Base-by-base conservation (phyloP, 1,140 invertebrate genomes). In the Scaptomyza montana region DNA sequence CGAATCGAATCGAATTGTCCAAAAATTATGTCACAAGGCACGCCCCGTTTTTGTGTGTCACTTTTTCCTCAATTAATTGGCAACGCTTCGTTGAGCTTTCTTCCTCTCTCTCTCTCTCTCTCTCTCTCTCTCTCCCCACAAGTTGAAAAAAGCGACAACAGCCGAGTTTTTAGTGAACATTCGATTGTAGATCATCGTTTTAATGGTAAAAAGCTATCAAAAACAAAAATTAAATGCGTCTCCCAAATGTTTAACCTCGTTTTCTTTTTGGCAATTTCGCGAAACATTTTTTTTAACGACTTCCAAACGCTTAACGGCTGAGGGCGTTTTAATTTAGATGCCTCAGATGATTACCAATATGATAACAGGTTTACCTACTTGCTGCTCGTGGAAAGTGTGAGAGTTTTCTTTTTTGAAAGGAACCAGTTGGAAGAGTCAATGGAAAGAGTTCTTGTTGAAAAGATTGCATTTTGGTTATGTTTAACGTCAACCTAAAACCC, bases 21-120 rank as follows among this genome's bases (percentile, higher is more conserved):
- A 59, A 19, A 76, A 87, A 78, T 80, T 87, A 89, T 87, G 84
- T 89, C 84, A 84, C 79, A 69, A 9, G 28, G 36, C 49, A 47
- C 30, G 56, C 51, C 47, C 45, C 56, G 30, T 49, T 36, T 36
- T 49, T 53, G 41, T 49, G 61, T 64, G n/a, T 60, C 41, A 57
- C 45, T 43, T 71, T 74, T 43, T 33, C 41, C 71, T 49, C 78
- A 86, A 87, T 87, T 81, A 87, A 87, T 80, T 74, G 54, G 82
- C 50, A 61, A 86, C 77, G 80, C 66, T 78, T 78, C 69, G 74
- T 60, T 78, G 66, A 39, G 39, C 39, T 7, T 41, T 43, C 33
- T 10, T 43, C 13, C 45, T 46, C 43, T 46, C 28, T 25, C 25
- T 9, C 33, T 9, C 33, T 46, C 43, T 46, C 28, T 25, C 25